A percentile compares a stretch with the other conserved stretches of the same genome.
Evolutionary conservation across 2,113 vertebrate genomes (phyloP).

Genomic region (Burhinus oedicnemus): DNA sequence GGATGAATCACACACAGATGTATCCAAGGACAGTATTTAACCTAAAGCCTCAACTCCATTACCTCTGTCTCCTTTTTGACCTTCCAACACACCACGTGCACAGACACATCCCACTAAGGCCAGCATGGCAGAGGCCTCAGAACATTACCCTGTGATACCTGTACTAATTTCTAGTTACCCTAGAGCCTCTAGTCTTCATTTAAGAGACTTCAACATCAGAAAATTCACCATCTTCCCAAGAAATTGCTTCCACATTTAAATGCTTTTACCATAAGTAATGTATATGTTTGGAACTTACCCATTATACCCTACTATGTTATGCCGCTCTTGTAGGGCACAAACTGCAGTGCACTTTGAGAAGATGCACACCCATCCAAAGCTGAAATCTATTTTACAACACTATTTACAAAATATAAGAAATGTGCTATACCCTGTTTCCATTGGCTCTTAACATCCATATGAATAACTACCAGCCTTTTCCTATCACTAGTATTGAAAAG

Average conservation of each 20-base stretch:
- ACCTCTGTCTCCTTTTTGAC: neutral
- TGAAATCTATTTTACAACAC: neutral
- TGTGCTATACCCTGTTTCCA: neutral
- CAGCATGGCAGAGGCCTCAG: neutral
- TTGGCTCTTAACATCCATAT: neutral
- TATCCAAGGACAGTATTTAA: neutral
- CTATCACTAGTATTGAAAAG: neutral
- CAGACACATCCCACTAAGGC: accelerated
- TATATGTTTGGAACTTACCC: neutral
- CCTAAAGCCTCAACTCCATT: neutral
- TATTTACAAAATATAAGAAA: neutral
- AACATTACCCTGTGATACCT: neutral
- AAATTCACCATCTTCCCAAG: neutral
- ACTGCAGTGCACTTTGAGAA: neutral
- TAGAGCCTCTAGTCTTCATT: neutral
- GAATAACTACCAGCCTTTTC: neutral
- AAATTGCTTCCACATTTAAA: neutral
- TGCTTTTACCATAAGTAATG: neutral
- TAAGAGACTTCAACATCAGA: neutral
- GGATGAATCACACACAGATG: neutral
- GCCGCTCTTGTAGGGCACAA: neutral
- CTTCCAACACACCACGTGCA: neutral
- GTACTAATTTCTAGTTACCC: neutral
- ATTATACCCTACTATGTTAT: neutral
- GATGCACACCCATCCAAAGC: neutral